phyloP scores from a whole-genome alignment of 2,888 invertebrate genomes.

The Alentia gelatinosa region DNA sequence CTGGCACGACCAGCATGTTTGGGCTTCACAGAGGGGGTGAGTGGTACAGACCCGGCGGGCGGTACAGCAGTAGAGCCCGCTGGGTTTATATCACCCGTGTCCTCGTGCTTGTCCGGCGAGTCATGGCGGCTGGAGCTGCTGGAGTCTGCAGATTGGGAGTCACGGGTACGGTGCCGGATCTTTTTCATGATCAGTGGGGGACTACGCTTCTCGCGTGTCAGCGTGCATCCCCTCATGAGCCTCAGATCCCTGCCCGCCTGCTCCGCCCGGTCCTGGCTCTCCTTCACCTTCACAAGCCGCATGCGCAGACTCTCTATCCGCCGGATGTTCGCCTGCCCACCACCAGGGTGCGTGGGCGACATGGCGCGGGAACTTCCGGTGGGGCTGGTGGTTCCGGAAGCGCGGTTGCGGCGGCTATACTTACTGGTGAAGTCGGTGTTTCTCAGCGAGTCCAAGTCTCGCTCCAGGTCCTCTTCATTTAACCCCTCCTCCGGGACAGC shows the following conservation, averaged over 20 bases:
- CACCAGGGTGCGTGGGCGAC: constrained; percentile 51
- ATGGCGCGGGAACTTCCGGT: not conserved
- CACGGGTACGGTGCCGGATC: not conserved
- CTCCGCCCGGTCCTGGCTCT: constrained; percentile 49
- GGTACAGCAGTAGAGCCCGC: not conserved
- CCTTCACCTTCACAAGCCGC: constrained; percentile 56
- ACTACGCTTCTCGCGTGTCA: not conserved
- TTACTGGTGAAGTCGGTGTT: constrained; percentile 61
- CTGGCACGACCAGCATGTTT: not conserved
- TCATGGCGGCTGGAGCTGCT: not conserved
- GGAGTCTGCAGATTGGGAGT: not conserved
- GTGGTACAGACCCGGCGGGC: not conserved
- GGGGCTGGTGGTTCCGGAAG: constrained; percentile 29
- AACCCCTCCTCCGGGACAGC: not conserved
- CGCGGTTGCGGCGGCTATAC: constrained; percentile 55
- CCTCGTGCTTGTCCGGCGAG: not conserved
- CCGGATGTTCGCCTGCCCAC: not conserved
- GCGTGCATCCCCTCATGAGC: not conserved
- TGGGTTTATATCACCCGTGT: not conserved
- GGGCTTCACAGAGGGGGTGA: not conserved
- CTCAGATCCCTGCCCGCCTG: constrained; percentile 4
- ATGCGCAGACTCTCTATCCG: constrained; percentile 55
- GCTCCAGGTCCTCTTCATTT: constrained; percentile 44
- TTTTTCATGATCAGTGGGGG: not conserved
- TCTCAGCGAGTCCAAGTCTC: constrained; percentile 55